A percentile compares a stretch with the other conserved stretches of the same genome.
Conservation (phyloP, 2,888 invertebrate genomes). For the Acanthosepion lycidas region DNA sequence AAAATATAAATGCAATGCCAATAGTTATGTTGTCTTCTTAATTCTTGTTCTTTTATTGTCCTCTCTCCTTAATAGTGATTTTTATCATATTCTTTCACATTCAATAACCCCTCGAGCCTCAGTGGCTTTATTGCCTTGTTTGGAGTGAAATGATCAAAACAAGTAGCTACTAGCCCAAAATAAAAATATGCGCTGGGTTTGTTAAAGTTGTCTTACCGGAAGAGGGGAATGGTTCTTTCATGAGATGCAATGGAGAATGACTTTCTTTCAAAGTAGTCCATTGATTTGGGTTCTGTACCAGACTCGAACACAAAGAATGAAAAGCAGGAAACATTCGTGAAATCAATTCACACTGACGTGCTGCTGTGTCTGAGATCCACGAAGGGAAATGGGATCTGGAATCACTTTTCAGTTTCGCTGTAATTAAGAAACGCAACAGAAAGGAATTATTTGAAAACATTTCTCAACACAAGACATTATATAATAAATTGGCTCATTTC, state of each 20-base stretch:
- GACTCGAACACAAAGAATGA: conserved; percentile 65
- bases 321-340: conserved; percentile 66
- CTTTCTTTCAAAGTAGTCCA: conserved; percentile 65
- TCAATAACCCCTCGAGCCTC: too few species aligned
- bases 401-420: conserved; percentile 46
- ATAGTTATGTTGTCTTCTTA: too few species aligned
- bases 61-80: too few species aligned
- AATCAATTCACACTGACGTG: conserved; percentile 71
- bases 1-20: too few species aligned
- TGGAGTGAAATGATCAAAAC: too few species aligned
- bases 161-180: too few species aligned
- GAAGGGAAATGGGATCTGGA: conserved; percentile 59
- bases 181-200: too few species aligned
- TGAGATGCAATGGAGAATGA: conserved; percentile 65
- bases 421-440: not conserved
- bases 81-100: too few species aligned
- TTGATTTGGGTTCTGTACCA: conserved; percentile 65
- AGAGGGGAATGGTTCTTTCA: conserved; percentile 51
- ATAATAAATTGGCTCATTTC: too few species aligned
- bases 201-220: not conserved
- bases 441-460: not conserved
- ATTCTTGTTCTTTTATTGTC: too few species aligned
- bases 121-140: too few species aligned
- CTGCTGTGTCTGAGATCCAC: conserved; percentile 68
- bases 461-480: too few species aligned